phyloP scores from a whole-genome alignment of 2,113 vertebrate genomes.

The Cercocebus atys region DNA sequence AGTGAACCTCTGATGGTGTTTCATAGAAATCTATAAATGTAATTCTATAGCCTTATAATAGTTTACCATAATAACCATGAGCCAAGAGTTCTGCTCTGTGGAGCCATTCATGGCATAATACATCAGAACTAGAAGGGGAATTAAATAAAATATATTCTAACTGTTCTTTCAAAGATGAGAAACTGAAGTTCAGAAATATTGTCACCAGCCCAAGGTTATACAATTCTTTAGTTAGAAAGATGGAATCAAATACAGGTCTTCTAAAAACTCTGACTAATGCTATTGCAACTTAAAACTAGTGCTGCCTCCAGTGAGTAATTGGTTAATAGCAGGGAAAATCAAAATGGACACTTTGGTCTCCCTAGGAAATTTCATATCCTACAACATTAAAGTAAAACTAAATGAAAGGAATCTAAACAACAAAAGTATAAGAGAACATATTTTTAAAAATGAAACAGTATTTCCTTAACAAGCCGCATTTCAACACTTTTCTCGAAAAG shows the following conservation, averaged over 20 bases:
- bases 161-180: neutral
- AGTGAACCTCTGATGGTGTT: neutral
- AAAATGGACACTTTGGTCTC: neutral
- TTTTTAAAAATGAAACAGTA: neutral
- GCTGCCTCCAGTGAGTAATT: neutral
- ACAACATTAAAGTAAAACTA: neutral
- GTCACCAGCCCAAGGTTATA: neutral
- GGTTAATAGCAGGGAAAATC: neutral
- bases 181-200: neutral
- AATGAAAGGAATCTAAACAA: neutral
- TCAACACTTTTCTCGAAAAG: constrained; percentile 43
- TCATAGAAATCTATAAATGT: neutral
- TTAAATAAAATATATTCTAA: neutral
- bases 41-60: neutral
- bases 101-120: neutral
- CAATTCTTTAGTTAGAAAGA: neutral
- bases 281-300: neutral
- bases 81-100: neutral
- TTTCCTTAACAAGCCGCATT: constrained; percentile 28
- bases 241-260: neutral
- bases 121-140: neutral
- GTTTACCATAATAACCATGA: neutral
- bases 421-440: neutral
- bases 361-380: neutral
- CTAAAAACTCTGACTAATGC: neutral